A percentile compares a stretch with the other conserved stretches of the same genome.
These are phyloP conservation scores for Martes martes DNA, from an alignment of 2,113 vertebrate species.

Conservation along the genomic window DNA sequence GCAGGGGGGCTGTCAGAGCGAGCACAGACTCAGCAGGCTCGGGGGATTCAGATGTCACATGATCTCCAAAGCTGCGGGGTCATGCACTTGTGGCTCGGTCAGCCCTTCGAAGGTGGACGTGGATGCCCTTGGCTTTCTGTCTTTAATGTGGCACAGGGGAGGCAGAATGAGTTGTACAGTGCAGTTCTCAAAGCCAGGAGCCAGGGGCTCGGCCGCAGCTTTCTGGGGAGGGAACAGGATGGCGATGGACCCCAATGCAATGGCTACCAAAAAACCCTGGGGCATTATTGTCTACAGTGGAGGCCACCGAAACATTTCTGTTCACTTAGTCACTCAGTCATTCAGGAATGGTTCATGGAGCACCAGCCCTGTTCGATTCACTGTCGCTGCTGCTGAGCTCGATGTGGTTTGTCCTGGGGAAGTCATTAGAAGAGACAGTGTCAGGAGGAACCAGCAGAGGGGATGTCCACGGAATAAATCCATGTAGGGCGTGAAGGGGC, in stretches of 20 bases:
- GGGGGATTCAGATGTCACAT: accelerated
- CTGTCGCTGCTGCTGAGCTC: background rate
- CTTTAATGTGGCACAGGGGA: background rate
- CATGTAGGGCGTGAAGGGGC: background rate
- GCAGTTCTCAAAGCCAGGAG: background rate
- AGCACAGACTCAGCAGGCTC: accelerated
- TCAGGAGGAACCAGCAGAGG: background rate
- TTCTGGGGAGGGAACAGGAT: background rate
- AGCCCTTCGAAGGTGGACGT: background rate
- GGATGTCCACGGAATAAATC: background rate
- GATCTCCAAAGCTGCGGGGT: background rate
- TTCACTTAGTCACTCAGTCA: background rate
- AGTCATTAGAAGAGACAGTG: background rate
- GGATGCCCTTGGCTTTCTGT: background rate
- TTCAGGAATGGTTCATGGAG: background rate
- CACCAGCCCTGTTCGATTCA: background rate
- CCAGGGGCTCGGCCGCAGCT: accelerated
- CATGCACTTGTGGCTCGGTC: background rate
- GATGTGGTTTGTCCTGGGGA: background rate
- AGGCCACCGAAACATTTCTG: background rate
- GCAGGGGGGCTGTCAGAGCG: accelerated
- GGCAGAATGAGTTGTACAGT: no score
- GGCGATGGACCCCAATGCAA: no score
- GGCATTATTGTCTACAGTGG: accelerated
- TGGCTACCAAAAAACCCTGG: background rate